Conservation (phyloP, 2,888 invertebrate genomes). For the Lithosia quadra region DNA sequence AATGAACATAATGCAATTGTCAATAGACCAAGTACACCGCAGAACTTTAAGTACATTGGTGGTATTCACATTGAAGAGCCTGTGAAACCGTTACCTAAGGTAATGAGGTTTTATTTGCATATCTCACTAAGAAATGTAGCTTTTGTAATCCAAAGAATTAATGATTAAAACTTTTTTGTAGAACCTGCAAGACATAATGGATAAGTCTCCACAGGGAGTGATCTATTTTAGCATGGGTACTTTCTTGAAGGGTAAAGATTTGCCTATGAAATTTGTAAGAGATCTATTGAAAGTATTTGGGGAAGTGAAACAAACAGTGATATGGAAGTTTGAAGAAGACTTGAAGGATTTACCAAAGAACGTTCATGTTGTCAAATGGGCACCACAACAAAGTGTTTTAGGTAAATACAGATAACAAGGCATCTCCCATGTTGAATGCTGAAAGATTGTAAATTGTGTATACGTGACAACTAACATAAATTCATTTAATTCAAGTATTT, state of each 20-base stretch:
- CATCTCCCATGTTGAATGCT: not conserved
- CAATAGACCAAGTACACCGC: constrained; percentile 57
- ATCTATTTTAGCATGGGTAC: constrained; percentile 77
- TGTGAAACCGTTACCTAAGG: constrained; percentile 64
- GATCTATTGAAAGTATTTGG: constrained; percentile 64
- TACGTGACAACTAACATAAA: too few relatives aligned
- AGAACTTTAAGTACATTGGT: constrained; percentile 64
- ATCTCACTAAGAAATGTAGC: not conserved
- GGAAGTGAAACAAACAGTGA: constrained; percentile 67
- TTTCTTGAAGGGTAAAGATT: constrained; percentile 60
- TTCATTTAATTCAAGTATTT: not conserved
- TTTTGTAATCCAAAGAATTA: not conserved
- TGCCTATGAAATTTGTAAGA: constrained; percentile 58
- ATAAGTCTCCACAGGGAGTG: constrained; percentile 66
- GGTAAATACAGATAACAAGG: constrained; percentile 50
- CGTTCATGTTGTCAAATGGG: constrained; percentile 72
- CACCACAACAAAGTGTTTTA: constrained; percentile 74
- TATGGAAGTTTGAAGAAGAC: constrained; percentile 75
- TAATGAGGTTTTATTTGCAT: constrained; percentile 39
- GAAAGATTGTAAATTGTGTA: not conserved
- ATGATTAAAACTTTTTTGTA: constrained; percentile 40
- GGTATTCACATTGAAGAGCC: constrained; percentile 67
- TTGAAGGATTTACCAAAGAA: constrained; percentile 65
- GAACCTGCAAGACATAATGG: constrained; percentile 73
- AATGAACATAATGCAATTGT: constrained; percentile 66